These are phyloP conservation scores for Sterna hirundo DNA, from an alignment of 2,113 vertebrate genomes.

Conservation along the genomic window DNA sequence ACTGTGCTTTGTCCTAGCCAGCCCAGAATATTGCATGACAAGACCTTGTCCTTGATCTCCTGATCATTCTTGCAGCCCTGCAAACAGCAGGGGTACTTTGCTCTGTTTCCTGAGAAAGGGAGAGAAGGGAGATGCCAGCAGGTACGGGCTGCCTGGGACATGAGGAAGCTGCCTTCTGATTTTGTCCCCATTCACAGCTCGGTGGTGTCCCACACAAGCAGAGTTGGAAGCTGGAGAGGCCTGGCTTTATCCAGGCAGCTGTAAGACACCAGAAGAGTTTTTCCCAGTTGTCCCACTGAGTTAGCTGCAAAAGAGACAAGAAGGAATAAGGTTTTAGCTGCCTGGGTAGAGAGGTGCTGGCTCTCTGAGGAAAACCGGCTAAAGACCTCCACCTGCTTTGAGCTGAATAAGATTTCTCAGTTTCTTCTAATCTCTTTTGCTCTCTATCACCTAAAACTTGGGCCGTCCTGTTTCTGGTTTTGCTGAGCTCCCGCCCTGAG, in stretches of 20 bases:
- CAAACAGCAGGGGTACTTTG: background rate
- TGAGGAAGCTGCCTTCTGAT: background rate
- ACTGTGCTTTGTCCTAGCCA: background rate
- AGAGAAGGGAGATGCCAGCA: background rate
- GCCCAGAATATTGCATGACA: background rate
- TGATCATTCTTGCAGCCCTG: background rate
- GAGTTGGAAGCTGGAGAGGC: background rate
- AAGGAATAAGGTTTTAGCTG: background rate
- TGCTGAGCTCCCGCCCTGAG: background rate
- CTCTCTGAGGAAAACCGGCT: background rate
- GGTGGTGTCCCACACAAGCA: background rate
- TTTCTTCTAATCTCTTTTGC: background rate
- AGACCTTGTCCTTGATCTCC: background rate
- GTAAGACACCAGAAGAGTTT: background rate
- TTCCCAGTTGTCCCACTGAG: background rate
- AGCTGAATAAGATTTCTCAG: background rate
- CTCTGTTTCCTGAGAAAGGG: background rate
- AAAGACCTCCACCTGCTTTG: background rate
- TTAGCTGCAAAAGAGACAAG: background rate
- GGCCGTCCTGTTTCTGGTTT: background rate
- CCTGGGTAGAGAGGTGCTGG: background rate
- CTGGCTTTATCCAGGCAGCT: background rate
- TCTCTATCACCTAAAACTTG: background rate
- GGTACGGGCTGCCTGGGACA: background rate
- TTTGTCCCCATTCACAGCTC: background rate